Evolutionary conservation across 2,888 invertebrate species (phyloP).

Genomic region (Meloe dianella): DNA sequence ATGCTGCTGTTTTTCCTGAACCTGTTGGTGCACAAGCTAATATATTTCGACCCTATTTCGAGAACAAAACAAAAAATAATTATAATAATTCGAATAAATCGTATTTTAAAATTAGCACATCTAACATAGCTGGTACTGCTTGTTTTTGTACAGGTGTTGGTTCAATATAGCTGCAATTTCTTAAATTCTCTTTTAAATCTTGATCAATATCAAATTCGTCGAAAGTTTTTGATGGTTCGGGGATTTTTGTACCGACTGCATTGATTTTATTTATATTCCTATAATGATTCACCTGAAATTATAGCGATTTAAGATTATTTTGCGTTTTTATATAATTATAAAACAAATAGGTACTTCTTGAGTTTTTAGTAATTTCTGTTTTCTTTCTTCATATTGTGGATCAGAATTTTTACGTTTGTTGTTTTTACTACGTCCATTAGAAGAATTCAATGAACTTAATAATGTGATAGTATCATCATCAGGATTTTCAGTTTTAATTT

Average conservation of each 20-base stretch:
- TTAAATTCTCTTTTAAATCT: constrained; percentile 72
- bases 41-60: constrained; percentile 73
- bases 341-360: constrained; percentile 43
- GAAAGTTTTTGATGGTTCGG: constrained; percentile 77
- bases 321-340: no score
- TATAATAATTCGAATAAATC: constrained; percentile 19
- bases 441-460: constrained; percentile 41
- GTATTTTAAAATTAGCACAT: constrained; percentile 63
- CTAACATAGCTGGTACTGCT: constrained; percentile 85
- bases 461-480: constrained; percentile 41
- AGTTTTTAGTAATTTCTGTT: constrained; percentile 43
- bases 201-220: constrained; percentile 67
- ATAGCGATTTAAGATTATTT: no score
- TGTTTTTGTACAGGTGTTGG: constrained; percentile 95
- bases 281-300: constrained; percentile 71
- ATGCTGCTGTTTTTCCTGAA: constrained; percentile 96
- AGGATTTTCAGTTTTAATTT: constrained; percentile 25
- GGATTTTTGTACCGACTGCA: constrained; percentile 79
- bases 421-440: constrained; percentile 30
- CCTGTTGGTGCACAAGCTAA: constrained; percentile 97
- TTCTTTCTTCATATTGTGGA: constrained; percentile 44
- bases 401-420: constrained; percentile 48
- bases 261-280: constrained; percentile 80
- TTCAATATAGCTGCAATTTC: constrained; percentile 70
- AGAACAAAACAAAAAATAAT: constrained; percentile 23